Base-by-base conservation (phyloP, 2,797 vertebrate genomes). In the Lagodon rhomboides region DNA sequence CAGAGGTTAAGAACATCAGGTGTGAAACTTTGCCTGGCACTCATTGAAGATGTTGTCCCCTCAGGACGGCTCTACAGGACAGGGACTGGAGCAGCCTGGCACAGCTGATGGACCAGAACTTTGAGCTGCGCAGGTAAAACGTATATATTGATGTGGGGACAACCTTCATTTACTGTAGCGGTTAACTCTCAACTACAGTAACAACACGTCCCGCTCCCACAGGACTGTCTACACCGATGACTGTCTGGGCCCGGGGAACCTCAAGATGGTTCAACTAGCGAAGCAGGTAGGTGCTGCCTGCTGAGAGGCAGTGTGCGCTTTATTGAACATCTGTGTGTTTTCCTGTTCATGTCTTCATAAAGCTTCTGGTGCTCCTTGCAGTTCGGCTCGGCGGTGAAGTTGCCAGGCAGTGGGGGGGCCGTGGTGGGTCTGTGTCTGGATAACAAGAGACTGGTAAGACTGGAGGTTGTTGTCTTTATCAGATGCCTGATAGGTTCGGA, bases 361-460 rank as follows among this genome's bases (percentile, higher is more conserved):
- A 1, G 10, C 65, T 69, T 80, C 1, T 56, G 9, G 46, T 69
- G 51, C n/a, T 54, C 64, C 11, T 61, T 73, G 27, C 88, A 97
- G 96, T 96, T 95, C 85, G 95, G 94, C 44, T 96, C 95, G 1
- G 94, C 95, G 0, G 96, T 95, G 87, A 97, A 96, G 89, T 83
- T 97, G 50, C 96, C 96, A 3, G 96, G 96, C 77, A 96, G 96
- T 20, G 96, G 96, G 0, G 96, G 96, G 1, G 96, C 96, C 1
- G 96, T 97, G 46, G 91, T 96, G 53, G 96, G 96, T 23, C 88
- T 97, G 56, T 96, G 96, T 88, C 79, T 94, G 88, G 93, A 96
- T 74, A 83, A 86, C 65, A 82, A 69, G 1, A 91, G 74, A 76
- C 74, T 96, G 95, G 96, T 96, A 88, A 75, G 92, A 61, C 49